phyloP scores from a whole-genome alignment of 2,888 invertebrate species.

The Polymixis flavicincta region DNA sequence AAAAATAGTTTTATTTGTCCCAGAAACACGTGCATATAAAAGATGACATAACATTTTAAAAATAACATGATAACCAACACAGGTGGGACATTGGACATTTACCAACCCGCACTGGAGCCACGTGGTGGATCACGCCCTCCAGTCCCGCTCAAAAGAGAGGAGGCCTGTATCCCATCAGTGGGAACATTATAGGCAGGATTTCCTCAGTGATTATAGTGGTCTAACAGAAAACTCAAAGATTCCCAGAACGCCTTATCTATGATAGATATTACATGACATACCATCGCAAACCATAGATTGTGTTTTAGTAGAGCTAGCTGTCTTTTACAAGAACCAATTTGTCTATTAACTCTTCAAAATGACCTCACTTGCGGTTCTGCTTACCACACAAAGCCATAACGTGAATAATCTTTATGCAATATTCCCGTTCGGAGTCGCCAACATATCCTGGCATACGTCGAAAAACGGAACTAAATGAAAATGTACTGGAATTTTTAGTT shows the following conservation, averaged over 20 bases:
- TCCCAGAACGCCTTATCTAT: not conserved
- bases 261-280: not conserved
- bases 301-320: not conserved
- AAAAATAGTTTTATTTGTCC: too few species aligned
- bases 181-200: not conserved
- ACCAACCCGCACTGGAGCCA: too few species aligned
- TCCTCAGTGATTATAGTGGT: not conserved
- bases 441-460: not conserved
- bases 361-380: constrained; percentile 18
- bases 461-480: constrained; percentile 21
- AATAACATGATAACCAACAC: too few species aligned
- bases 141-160: too few species aligned
- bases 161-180: too few species aligned
- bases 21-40: too few species aligned
- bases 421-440: constrained; percentile 3
- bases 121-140: too few species aligned
- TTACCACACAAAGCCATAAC: constrained; percentile 24
- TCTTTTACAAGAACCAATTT: not conserved
- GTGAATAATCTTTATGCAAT: constrained; percentile 37
- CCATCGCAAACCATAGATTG: not conserved
- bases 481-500: not conserved
- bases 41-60: too few species aligned
- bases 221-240: too few species aligned
- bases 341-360: not conserved
- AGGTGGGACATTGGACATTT: too few species aligned